phyloP scores from a whole-genome alignment of 2,797 vertebrate genomes.

The Neosalanx taihuensis region DNA sequence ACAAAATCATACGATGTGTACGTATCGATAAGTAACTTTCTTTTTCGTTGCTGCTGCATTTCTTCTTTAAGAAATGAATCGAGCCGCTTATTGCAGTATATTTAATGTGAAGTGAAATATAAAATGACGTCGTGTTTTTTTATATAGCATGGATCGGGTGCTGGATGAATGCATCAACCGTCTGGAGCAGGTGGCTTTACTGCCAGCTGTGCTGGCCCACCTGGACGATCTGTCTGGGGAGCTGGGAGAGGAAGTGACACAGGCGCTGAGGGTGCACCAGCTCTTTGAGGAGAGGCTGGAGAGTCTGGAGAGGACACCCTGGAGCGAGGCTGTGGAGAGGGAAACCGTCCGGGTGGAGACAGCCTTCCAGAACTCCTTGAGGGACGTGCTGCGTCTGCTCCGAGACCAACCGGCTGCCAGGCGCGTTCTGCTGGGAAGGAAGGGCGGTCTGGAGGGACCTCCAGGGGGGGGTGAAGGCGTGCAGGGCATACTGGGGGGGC shows the following conservation, averaged over 20 bases:
- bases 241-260: slow-evolving; percentile 48
- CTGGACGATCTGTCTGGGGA: slow-evolving; percentile 28
- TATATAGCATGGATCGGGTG: slow-evolving; percentile 60
- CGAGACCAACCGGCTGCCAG: slow-evolving; percentile 44
- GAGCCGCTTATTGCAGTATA: too few relatives aligned
- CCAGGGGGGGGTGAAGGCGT: slow-evolving; percentile 28
- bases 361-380: slow-evolving; percentile 69
- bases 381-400: slow-evolving; percentile 70
- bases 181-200: slow-evolving; percentile 68
- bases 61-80: too few relatives aligned
- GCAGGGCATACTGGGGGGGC: slow-evolving; percentile 56
- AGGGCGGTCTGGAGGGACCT: slow-evolving; percentile 14
- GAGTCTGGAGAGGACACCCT: slow-evolving; percentile 1
- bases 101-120: not conserved
- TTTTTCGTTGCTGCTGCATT: too few relatives aligned
- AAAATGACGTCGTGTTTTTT: slow-evolving; percentile 41
- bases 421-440: slow-evolving; percentile 39
- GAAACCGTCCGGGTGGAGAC: slow-evolving; percentile 28
- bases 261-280: slow-evolving; percentile 60
- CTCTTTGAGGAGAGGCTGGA: slow-evolving; percentile 55
- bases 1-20: not conserved
- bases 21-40: not conserved
- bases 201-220: slow-evolving; percentile 50
- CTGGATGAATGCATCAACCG: slow-evolving; percentile 76
- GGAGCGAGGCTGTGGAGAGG: slow-evolving; percentile 8